phyloP scores from a whole-genome alignment of 2,888 invertebrate genomes.

The Eurytoma adleriae region DNA sequence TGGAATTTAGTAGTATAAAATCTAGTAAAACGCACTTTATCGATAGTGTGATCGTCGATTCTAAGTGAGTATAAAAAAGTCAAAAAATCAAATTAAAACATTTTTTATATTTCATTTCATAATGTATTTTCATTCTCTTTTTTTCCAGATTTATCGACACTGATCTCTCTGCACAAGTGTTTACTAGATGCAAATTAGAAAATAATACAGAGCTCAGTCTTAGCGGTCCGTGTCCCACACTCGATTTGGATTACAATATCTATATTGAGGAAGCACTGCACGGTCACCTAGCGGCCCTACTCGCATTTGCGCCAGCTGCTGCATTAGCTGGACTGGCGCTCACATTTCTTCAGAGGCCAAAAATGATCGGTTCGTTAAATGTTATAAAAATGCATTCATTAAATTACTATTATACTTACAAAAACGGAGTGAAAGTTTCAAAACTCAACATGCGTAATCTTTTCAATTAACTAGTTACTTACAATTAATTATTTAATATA shows the following conservation, averaged over 20 bases:
- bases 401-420: background rate
- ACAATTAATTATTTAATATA: background rate
- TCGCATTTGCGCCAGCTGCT: constrained; percentile 76
- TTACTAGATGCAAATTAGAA: constrained; percentile 79
- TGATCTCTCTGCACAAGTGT: constrained; percentile 80
- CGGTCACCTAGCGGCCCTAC: constrained; percentile 76
- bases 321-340: constrained; percentile 74
- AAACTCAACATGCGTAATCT: background rate
- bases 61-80: constrained; percentile 77
- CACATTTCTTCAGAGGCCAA: constrained; percentile 74
- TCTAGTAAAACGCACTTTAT: constrained; percentile 83
- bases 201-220: constrained; percentile 78
- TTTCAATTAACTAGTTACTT: background rate
- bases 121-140: background rate
- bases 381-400: background rate
- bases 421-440: constrained; percentile 11
- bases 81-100: background rate
- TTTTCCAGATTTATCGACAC: constrained; percentile 82
- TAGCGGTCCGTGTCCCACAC: constrained; percentile 75
- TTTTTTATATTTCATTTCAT: background rate
- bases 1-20: constrained; percentile 84
- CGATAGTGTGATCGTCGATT: constrained; percentile 80
- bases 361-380: constrained; percentile 73
- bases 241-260: constrained; percentile 80
- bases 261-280: constrained; percentile 78